Evolutionary conservation across 2,888 invertebrate genomes (phyloP), one percentile per base, ranked within the genome.

Genomic region (Papilio elwesi): DNA sequence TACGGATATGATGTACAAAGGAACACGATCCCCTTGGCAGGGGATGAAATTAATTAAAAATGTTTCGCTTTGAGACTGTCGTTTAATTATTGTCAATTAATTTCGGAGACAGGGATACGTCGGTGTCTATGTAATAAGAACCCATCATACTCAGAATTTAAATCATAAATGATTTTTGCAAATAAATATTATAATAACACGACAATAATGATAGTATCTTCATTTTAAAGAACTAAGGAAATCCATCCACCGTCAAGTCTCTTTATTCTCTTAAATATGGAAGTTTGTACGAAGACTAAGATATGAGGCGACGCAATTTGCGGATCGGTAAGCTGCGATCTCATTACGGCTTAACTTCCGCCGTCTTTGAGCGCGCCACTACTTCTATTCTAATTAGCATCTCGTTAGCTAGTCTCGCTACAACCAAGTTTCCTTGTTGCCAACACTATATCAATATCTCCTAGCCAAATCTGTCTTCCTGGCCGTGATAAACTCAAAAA

Each of bases 311-410:
- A 26, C 26, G 26, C 26, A 26, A 26, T 26, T 4, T 4, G 8
- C 38, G 1, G 38, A 48, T 63, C 26, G 62, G 69, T 63, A 70
- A 36, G 36, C 43, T 11, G 38, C 36, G 53, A 71, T 66, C 65
- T 66, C 66, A 71, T 71, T 71, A 70, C 53, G 26, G 13, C 47
- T 16, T n/a, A 62, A 52, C 63, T 49, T 69, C 57, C 69, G 36
- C 38, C 12, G 48, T 55, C 49, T 66, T 66, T 71, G 57, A n/a
- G 55, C 48, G 10, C n/a, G 70, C 64, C 65, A 26, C 64, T 6
- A 36, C 55, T 52, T 11, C 71, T 66, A 71, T 52, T 11, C 71
- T 66, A 71, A 71, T 71, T 71, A 71, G 59, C 15, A 49, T 1
- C 65, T 65, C 57, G 51, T 70, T 64, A 64, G 47, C 64, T 53